phyloP scores from a whole-genome alignment of 2,113 vertebrate genomes.

The Erpornis zantholeuca region DNA sequence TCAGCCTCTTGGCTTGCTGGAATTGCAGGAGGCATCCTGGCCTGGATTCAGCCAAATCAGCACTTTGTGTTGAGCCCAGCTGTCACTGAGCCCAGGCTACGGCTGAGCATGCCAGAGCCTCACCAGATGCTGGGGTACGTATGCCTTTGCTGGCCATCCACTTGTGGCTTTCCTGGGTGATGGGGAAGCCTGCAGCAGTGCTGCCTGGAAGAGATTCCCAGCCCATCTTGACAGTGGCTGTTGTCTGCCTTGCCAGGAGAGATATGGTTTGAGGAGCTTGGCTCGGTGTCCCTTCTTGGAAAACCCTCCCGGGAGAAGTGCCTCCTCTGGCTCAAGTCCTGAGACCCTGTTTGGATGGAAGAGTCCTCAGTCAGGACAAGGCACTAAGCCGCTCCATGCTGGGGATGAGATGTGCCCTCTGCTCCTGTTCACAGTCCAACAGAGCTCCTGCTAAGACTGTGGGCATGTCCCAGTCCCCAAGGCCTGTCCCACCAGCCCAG shows the following conservation, averaged over 20 bases:
- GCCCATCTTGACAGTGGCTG: background rate
- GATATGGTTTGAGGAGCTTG: background rate
- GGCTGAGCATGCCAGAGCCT: background rate
- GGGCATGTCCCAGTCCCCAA: background rate
- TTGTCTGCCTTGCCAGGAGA: background rate
- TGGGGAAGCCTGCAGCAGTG: background rate
- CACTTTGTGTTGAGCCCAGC: background rate
- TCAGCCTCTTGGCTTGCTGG: background rate
- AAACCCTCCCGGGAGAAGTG: background rate
- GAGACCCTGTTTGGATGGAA: background rate
- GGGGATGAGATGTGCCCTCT: background rate
- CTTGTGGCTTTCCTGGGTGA: background rate
- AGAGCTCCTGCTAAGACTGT: background rate
- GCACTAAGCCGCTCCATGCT: rapidly evolving
- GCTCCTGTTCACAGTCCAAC: background rate
- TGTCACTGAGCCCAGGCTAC: background rate
- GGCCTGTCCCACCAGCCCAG: background rate
- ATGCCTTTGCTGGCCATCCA: background rate
- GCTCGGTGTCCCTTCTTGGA: background rate
- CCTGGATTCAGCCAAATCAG: constrained; percentile 1
- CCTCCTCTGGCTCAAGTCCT: background rate
- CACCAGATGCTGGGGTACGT: background rate
- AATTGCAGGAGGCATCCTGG: background rate
- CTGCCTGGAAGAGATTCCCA: background rate
- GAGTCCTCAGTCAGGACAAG: background rate